A percentile compares a stretch with the other conserved stretches of the same genome.
Evolutionary conservation across 2,113 vertebrate species (phyloP).

Genomic region (Marmota monax): DNA sequence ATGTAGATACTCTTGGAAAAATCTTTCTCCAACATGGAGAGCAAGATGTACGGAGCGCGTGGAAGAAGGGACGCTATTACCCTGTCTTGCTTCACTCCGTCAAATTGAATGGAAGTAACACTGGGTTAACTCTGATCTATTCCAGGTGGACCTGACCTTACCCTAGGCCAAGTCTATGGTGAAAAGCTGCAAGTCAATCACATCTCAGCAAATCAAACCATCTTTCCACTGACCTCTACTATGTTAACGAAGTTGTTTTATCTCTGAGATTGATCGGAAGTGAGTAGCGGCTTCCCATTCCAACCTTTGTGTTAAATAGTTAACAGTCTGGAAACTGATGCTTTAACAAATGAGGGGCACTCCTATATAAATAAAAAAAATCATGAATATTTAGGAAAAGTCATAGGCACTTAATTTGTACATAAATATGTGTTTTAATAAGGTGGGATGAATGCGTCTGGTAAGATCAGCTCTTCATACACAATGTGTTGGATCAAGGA

Average conservation of each 20-base stretch:
- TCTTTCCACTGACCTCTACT: conserved; percentile 32
- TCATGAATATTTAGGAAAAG: not conserved
- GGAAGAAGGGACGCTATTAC: not conserved
- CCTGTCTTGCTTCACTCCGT: not conserved
- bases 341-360: not conserved
- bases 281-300: conserved; percentile 37
- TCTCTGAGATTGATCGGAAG: conserved; percentile 61
- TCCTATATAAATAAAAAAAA: not conserved
- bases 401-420: not conserved
- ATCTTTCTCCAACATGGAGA: conserved; percentile 54
- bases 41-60: conserved; percentile 6
- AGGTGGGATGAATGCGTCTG: not conserved
- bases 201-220: conserved; percentile 1
- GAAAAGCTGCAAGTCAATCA: conserved; percentile 43
- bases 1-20: conserved; percentile 66
- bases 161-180: no score
- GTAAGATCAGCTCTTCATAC: not conserved
- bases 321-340: not conserved
- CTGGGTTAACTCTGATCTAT: conserved; percentile 4
- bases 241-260: conserved; percentile 25
- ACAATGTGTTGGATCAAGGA: not conserved
- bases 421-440: not conserved
- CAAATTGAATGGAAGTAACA: not conserved
- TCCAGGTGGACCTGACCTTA: not conserved
- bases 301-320: conserved; percentile 47